A percentile compares a stretch with the other conserved stretches of the same genome.
Conservation (phyloP, 1,140 invertebrate species). For the Eriosoma lanigerum region DNA sequence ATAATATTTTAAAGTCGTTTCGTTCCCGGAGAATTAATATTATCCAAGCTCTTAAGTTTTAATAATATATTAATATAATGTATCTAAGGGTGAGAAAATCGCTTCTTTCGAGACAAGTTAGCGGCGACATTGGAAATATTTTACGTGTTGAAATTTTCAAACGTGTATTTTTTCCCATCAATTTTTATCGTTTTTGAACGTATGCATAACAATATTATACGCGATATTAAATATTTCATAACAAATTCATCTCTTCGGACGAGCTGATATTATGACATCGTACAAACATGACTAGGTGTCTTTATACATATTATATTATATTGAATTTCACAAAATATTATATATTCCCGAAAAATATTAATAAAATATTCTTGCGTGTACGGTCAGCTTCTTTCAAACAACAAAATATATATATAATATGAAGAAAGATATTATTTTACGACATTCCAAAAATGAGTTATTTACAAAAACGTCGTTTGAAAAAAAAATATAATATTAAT, state of each 20-base stretch:
- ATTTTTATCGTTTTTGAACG: no score
- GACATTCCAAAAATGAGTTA: background rate
- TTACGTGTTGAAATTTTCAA: no score
- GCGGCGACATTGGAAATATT: no score
- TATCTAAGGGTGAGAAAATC: no score
- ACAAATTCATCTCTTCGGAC: background rate
- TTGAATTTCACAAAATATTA: background rate
- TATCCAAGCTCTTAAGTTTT: no score
- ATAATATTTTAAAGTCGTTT: no score
- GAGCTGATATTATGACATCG: background rate
- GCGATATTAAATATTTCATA: background rate
- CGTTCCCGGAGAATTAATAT: no score
- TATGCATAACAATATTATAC: no score
- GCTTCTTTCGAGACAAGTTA: no score
- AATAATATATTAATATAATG: no score
- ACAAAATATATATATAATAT: background rate
- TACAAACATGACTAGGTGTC: background rate
- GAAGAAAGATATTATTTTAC: background rate
- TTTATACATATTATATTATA: background rate
- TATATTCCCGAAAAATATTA: background rate
- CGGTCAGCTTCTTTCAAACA: background rate
- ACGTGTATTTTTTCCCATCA: no score
- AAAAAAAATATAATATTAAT: background rate
- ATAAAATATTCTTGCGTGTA: slow-evolving; percentile 10
- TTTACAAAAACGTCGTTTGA: background rate